phyloP scores from a whole-genome alignment of 2,113 vertebrate genomes.

The Myanophis thanlyinensis region DNA sequence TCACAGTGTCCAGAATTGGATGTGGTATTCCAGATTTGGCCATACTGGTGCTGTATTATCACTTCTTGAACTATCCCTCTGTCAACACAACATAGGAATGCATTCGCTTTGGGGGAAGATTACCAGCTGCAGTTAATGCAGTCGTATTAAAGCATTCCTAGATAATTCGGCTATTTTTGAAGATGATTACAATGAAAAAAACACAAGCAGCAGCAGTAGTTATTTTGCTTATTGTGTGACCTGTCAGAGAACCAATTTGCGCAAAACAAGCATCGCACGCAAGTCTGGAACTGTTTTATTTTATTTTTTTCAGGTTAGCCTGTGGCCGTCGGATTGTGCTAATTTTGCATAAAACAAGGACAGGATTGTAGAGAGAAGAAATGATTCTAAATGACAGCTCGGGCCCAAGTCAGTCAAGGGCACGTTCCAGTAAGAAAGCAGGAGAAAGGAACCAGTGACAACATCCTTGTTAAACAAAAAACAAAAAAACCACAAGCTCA shows the following conservation, averaged over 20 bases:
- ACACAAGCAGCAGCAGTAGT: background rate
- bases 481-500: conserved; percentile 74
- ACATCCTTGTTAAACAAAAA: conserved; percentile 66
- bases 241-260: background rate
- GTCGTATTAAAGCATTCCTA: background rate
- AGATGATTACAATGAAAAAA: background rate
- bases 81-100: background rate
- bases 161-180: background rate
- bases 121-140: background rate
- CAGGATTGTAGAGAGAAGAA: conserved; percentile 77
- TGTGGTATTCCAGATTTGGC: background rate
- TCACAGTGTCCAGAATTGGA: background rate
- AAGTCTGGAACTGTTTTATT: conserved; percentile 72
- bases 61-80: background rate
- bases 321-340: conserved; percentile 86
- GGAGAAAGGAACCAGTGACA: conserved; percentile 64
- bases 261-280: conserved; percentile 63
- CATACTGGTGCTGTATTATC: background rate
- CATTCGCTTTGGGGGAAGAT: background rate
- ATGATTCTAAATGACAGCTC: conserved; percentile 91
- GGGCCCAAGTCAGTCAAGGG: conserved; percentile 80
- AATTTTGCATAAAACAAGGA: conserved; percentile 78
- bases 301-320: conserved; percentile 73
- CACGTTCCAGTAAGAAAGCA: conserved; percentile 76
- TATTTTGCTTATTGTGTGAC: background rate